Conservation (phyloP, 2,888 invertebrate genomes). For the Anorthoa munda region DNA sequence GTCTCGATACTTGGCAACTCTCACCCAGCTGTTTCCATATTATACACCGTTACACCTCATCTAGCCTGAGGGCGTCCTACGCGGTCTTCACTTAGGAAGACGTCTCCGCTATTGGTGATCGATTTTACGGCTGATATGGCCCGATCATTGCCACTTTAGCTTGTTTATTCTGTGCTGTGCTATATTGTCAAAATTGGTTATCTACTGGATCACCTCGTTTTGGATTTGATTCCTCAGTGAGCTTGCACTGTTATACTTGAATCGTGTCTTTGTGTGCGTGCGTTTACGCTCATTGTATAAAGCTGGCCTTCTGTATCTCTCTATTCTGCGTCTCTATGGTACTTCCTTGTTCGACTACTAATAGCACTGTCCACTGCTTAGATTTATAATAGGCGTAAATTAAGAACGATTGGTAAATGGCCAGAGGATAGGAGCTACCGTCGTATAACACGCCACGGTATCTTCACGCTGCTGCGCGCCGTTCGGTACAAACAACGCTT, state of each 20-base stretch:
- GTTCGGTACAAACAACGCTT: too few relatives aligned
- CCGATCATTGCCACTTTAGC: too few relatives aligned
- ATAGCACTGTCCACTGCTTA: constrained; percentile 44
- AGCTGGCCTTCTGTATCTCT: background rate
- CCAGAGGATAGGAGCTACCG: constrained; percentile 5
- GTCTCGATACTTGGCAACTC: background rate
- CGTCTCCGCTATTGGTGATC: too few relatives aligned
- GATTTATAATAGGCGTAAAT: constrained; percentile 56
- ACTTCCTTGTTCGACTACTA: constrained; percentile 53
- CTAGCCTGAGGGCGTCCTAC: too few relatives aligned
- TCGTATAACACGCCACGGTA: background rate
- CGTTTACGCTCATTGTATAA: background rate
- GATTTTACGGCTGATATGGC: too few relatives aligned
- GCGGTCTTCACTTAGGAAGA: too few relatives aligned
- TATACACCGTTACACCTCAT: background rate
- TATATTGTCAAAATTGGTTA: background rate
- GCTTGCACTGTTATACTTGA: background rate
- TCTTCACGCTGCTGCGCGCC: too few relatives aligned
- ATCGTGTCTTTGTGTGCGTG: background rate
- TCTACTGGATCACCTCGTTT: background rate
- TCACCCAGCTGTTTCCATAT: background rate
- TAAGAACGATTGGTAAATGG: constrained; percentile 40
- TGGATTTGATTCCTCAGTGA: background rate
- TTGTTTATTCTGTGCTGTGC: too few relatives aligned
- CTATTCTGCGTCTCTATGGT: background rate